Conservation (phyloP, 2,888 invertebrate genomes). For the Macaria liturata region DNA sequence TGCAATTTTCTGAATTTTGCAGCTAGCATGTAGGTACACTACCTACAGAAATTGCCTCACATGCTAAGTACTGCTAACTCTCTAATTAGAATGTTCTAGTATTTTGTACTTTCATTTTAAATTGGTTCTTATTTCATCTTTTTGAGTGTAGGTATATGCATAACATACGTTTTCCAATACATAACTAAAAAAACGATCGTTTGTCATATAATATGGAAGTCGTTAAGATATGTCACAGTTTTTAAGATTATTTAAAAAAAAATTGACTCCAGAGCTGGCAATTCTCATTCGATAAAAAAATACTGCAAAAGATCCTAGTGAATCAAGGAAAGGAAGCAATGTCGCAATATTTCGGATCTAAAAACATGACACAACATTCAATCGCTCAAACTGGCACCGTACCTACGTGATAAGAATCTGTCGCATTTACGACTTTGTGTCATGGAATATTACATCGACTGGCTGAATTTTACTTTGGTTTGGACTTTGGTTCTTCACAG, state of each 20-base stretch:
- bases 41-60: constrained; percentile 1
- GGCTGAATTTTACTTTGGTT: constrained; percentile 9
- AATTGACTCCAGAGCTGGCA: no score
- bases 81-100: constrained; percentile 4
- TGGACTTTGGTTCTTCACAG: constrained; percentile 50
- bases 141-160: no score
- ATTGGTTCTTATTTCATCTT: no score
- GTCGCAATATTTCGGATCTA: constrained; percentile 35
- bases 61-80: constrained; percentile 3
- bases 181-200: no score
- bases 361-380: constrained; percentile 39
- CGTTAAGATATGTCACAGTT: no score
- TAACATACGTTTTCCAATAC: no score
- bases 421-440: constrained; percentile 41
- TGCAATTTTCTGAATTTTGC: no score
- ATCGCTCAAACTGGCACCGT: constrained; percentile 42
- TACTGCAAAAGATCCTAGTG: no score
- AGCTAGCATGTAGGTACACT: no score
- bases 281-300: no score
- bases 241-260: no score
- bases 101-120: background rate
- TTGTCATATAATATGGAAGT: no score
- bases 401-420: constrained; percentile 47
- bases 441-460: constrained; percentile 31
- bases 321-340: constrained; percentile 35